Conservation (phyloP, 2,113 vertebrate genomes). For the Cyanoramphus novaezelandiae region DNA sequence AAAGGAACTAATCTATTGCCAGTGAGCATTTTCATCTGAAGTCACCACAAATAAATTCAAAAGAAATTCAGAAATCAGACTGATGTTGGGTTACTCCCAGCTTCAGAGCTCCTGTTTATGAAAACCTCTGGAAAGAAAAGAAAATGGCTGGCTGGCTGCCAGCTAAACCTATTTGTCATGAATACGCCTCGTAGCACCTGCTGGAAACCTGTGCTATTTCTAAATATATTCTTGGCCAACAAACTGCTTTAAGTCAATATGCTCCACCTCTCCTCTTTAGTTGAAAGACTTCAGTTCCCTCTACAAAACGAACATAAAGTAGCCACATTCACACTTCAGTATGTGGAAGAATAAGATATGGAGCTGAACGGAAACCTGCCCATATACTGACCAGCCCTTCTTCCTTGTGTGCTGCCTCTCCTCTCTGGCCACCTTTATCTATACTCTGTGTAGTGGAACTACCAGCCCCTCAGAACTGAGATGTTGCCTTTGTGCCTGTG, state of each 20-base stretch:
- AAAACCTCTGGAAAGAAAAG: conserved; percentile 3
- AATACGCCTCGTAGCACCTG: not conserved
- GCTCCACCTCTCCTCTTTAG: not conserved
- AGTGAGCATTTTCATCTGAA: not conserved
- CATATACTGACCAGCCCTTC: not conserved
- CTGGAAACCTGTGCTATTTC: not conserved
- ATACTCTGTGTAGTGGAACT: not conserved
- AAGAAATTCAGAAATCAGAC: conserved; percentile 8
- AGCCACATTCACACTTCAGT: not conserved
- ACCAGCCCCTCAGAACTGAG: not conserved
- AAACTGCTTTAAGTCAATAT: not conserved
- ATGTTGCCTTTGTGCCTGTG: not conserved
- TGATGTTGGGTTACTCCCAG: not conserved
- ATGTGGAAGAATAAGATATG: not conserved
- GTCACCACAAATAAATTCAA: not conserved
- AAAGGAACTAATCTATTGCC: not conserved
- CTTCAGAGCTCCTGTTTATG: conserved; percentile 10
- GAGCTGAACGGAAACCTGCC: not conserved
- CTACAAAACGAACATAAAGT: not conserved
- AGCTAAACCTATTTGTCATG: conserved; percentile 3
- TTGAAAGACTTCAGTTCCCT: not conserved
- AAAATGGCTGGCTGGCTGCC: conserved; percentile 10
- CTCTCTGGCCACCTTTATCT: not conserved
- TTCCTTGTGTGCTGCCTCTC: not conserved
- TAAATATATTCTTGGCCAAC: not conserved